These are phyloP conservation scores for Ashinkailepas kermadecensis DNA, from an alignment of 2,888 invertebrate species.

Conservation along the genomic window DNA sequence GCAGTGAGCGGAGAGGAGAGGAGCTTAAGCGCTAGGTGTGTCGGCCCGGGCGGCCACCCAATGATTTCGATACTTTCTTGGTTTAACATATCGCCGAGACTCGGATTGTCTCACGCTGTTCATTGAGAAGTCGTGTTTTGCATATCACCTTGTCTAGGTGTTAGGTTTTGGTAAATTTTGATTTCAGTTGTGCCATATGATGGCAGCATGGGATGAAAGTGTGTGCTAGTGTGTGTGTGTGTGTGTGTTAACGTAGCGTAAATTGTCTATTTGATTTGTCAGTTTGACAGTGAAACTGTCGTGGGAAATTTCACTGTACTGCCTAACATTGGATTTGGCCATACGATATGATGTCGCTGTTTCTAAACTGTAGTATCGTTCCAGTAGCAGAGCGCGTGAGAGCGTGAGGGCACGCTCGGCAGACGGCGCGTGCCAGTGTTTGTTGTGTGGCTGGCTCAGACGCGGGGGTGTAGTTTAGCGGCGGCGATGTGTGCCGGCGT, in stretches of 20 bases:
- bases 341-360: background rate
- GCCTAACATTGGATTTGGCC: background rate
- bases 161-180: background rate
- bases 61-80: background rate
- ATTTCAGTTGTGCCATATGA: slow-evolving; percentile 18
- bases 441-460: slow-evolving; percentile 30
- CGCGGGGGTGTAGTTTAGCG: slow-evolving; percentile 25
- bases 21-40: slow-evolving; percentile 1
- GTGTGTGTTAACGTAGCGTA: background rate
- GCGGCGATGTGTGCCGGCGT: background rate
- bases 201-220: background rate
- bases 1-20: background rate
- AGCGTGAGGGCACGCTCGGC: slow-evolving; percentile 3
- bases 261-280: background rate
- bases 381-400: slow-evolving; percentile 19
- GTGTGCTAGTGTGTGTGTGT: background rate
- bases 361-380: slow-evolving; percentile 16
- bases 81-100: background rate
- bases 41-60: background rate
- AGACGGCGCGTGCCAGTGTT: slow-evolving; percentile 4
- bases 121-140: background rate
- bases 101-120: background rate
- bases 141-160: slow-evolving; percentile 7
- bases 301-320: background rate
- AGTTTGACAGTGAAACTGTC: slow-evolving; percentile 9